Base-by-base conservation (phyloP, 2,888 invertebrate genomes). In the Spialia ferax region DNA sequence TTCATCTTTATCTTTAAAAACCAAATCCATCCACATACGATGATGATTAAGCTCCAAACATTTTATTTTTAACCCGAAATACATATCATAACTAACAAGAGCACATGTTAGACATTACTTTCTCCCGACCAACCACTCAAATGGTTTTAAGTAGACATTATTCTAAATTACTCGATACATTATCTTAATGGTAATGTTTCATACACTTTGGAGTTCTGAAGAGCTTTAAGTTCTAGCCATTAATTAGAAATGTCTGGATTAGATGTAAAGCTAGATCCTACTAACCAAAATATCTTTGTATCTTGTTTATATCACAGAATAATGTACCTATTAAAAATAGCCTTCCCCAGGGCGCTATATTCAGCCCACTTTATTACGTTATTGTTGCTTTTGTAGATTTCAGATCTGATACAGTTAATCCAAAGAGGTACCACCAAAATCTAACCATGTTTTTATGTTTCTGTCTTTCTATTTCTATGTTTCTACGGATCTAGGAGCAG, bases 71-170 rank as follows among this genome's bases (percentile, higher is more conserved):
- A 57, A 48, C 64, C 23, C 23, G 15, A 26, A 48, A 64, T 15
- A 45, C 45, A 71, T 70, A 75, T 73, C 71, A 62, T 71, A 75
- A 75, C 77, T 42, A 45, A 45, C 77, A 52, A 60, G 70, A 81
- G 77, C 85, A 86, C 80, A 82, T 84, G 86, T 81, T 81, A 56
- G 72, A 77, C 82, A 79, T 86, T 82, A 82, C 84, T 83, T 79
- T 73, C 65, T 68, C 73, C 75, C 74, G 77, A 76, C 77, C 48
- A 59, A 62, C 45, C 68, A 63, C 66, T 69, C 56, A 67, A 67
- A 61, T 55, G 57, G 64, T 35, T 35, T 57, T 60, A 54, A 60
- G 63, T 66, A 66, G 26, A 60, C 52, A 66, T 66, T 52, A 66
- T 60, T 29, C 60, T 66, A 66, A 59, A 66, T 65, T 59, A 66